A percentile compares a stretch with the other conserved stretches of the same genome.
Evolutionary conservation across 2,888 invertebrate genomes (phyloP).

Genomic region (Girardia tigrina): DNA sequence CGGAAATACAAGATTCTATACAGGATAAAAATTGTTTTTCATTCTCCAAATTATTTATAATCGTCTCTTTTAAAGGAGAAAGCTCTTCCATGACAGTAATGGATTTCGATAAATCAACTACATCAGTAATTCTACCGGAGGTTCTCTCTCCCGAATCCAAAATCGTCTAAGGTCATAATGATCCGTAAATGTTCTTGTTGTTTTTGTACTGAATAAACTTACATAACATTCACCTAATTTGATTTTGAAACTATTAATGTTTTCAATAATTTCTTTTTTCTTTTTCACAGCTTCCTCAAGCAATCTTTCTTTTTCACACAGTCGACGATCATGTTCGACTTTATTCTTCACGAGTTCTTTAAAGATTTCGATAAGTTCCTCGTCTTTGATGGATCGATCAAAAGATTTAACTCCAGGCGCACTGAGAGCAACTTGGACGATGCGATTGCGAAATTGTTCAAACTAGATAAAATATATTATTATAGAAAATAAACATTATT

Average conservation of each 20-base stretch:
- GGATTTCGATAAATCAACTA: no score
- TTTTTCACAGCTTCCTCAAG: background rate
- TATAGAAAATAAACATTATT: no score
- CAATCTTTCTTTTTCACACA: background rate
- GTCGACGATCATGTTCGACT: constrained; percentile 38
- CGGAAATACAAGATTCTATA: no score
- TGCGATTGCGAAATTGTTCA: constrained; percentile 46
- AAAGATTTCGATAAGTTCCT: constrained; percentile 43
- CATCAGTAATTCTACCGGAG: no score
- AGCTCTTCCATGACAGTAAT: no score
- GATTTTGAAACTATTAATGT: background rate
- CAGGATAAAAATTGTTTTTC: no score
- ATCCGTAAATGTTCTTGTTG: no score
- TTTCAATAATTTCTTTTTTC: background rate
- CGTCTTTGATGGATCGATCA: constrained; percentile 44
- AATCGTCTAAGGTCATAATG: no score
- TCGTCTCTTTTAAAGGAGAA: no score
- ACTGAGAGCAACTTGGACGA: constrained; percentile 46
- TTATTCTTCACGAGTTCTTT: constrained; percentile 44
- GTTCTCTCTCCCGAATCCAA: no score
- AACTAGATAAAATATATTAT: constrained; percentile 29
- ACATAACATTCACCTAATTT: background rate
- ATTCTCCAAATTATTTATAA: no score
- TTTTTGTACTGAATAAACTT: background rate
- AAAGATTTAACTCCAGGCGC: constrained; percentile 45